Base-by-base conservation (phyloP, 1,140 invertebrate species). In the Magallana gigas region DNA sequence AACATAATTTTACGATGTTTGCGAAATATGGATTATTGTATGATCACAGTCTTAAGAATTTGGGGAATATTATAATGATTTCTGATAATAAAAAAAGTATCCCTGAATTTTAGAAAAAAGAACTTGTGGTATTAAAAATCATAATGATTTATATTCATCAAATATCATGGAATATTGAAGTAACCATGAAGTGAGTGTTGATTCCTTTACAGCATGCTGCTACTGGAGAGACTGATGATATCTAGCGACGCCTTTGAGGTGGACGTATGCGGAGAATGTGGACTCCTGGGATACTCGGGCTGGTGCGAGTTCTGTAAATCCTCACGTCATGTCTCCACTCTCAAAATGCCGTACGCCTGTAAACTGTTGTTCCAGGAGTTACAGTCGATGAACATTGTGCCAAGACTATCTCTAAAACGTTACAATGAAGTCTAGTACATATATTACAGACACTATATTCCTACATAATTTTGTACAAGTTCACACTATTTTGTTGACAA, bases 301-400 rank as follows among this genome's bases (percentile, higher is more conserved):
- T 99, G 98, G 96, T 99, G 99, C 93, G 98, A 99, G 93, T 97
- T 97, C 90, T 99, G 99, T 94, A 96, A 97, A 92, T 98, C 98
- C 11, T 98, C 98, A 84, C 96, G 96, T 5, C 96, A 97, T 88
- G 97, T 99, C 8, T 98, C 98, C 1, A 97, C 97, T 14, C 97
- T 99, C 88, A 97, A 97, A 64, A 99, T 99, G 95, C 99, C 99
- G 0, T 99, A 99, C 95, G 99, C 99, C n/a, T 99, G 98, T 94
- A 99, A 99, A 95, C 95, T 99, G 87, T 96, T 99, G 3, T 98
- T 99, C 94, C 99, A 99, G 95, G 99, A 99, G 95, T 95, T 99
- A 0, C 97, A 98, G 92, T 97, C 98, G 0, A 99, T 99, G 99
- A 99, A 99, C 95, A 99, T 99, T 92, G 97, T 98, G 11, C 98